Conservation (phyloP, 2,888 invertebrate species). For the Sthenelais limicola region DNA sequence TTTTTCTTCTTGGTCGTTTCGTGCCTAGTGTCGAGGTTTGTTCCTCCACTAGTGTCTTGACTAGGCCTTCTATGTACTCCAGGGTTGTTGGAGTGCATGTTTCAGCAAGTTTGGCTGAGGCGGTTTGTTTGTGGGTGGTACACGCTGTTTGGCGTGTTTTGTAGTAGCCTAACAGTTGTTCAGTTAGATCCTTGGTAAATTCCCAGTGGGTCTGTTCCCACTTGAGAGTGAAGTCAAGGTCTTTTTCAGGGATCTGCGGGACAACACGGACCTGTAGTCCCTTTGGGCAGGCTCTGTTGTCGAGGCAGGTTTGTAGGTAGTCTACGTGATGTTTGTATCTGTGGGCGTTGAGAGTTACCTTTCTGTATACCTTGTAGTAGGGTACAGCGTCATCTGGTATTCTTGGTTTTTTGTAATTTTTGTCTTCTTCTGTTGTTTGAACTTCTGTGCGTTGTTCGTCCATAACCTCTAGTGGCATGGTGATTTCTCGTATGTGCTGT, state of each 20-base stretch:
- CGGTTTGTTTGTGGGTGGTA: background rate
- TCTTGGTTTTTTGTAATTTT: too few relatives aligned
- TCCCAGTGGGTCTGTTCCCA: slow-evolving; percentile 16
- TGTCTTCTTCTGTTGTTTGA: too few relatives aligned
- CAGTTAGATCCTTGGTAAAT: background rate
- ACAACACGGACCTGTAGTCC: background rate
- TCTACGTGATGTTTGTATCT: background rate
- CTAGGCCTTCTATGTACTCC: background rate
- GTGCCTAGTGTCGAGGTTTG: background rate
- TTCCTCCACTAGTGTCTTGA: background rate
- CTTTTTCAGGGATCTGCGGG: background rate
- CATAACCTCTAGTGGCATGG: too few relatives aligned
- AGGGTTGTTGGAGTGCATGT: background rate
- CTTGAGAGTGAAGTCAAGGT: slow-evolving; percentile 7
- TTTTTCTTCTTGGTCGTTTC: background rate
- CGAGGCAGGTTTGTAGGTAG: background rate
- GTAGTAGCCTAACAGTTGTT: background rate
- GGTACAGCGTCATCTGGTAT: slow-evolving; percentile 3
- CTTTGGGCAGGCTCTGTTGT: background rate
- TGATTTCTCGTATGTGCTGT: too few relatives aligned
- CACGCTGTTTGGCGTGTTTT: background rate
- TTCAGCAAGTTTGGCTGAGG: background rate
- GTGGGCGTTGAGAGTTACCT: background rate
- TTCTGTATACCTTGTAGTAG: background rate
- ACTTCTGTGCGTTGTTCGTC: too few relatives aligned